Evolutionary conservation across 1,140 invertebrate genomes (phyloP).

Genomic region (Halesus radiatus): DNA sequence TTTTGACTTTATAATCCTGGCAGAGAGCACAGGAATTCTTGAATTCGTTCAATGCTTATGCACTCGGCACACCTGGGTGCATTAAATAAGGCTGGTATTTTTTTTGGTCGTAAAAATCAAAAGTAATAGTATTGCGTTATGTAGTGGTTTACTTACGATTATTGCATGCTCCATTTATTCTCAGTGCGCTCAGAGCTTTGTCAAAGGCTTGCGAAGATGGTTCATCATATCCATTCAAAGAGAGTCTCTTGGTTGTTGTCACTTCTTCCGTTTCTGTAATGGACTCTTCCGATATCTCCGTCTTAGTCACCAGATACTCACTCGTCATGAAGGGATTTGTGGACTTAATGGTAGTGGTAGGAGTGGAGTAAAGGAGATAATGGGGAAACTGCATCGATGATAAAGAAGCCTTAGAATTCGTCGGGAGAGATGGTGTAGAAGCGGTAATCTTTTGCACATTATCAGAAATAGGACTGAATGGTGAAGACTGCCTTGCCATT

Average conservation of each 20-base stretch:
- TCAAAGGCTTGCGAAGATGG: constrained; percentile 8
- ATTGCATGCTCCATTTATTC: constrained; percentile 44
- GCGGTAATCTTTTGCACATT: constrained; percentile 10
- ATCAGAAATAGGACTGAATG: constrained; percentile 13
- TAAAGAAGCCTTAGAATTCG: constrained; percentile 17
- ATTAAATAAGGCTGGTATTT: too few relatives aligned
- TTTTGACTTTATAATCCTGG: too few relatives aligned
- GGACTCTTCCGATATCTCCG: constrained; percentile 64
- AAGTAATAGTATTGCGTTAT: too few relatives aligned
- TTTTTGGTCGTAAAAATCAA: too few relatives aligned
- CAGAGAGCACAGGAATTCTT: too few relatives aligned
- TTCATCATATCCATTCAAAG: constrained; percentile 60
- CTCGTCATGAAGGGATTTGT: constrained; percentile 50
- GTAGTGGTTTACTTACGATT: constrained; percentile 35
- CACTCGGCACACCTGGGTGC: too few relatives aligned
- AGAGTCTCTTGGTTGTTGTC: constrained; percentile 67
- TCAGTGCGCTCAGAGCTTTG: constrained; percentile 29
- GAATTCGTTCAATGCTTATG: too few relatives aligned
- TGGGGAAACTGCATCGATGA: constrained; percentile 30
- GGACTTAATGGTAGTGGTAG: constrained; percentile 38
- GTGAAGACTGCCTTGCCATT: constrained; percentile 29
- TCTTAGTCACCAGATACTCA: constrained; percentile 55
- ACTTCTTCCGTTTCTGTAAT: constrained; percentile 68
- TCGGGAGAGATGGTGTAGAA: not conserved
- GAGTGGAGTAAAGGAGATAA: constrained; percentile 39